Evolutionary conservation across 2,888 invertebrate genomes (phyloP), one percentile per base, ranked within the genome.

Genomic region (Pardosa pseudoannulata): DNA sequence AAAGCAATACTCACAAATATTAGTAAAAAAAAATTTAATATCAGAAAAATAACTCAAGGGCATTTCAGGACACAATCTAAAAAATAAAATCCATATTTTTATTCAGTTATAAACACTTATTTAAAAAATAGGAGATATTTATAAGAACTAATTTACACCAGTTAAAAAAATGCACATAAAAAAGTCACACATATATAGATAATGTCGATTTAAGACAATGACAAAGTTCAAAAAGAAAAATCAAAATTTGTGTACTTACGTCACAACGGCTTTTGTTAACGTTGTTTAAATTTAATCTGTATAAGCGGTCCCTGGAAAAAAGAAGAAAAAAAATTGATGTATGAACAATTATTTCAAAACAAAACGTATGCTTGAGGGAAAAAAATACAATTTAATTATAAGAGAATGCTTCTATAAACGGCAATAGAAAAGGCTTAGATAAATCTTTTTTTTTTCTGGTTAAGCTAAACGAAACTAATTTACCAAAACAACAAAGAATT

Each of bases 221-320:
- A n/a, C n/a, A n/a, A n/a, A n/a, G n/a, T n/a, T n/a, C n/a, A n/a
- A n/a, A n/a, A n/a, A n/a, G n/a, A n/a, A n/a, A n/a, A n/a, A n/a
- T n/a, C n/a, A n/a, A n/a, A n/a, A 50, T 27, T 64, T 23, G 28
- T 67, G 27, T 75, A 86, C 85, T 86, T 70, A 86, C 85, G 70
- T 86, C 85, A 64, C 85, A 86, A 7, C 85, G 85, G 31, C 85
- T 86, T 74, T 86, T 86, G 70, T 86, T 86, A 23, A 86, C 85
- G 50, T 86, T 86, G 65, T 86, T 86, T 67, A 86, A 74, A 75
- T 79, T 79, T 73, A 86, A 46, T 62, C 71, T 68, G 64, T 86
- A 86, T 27, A 86, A 46, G 19, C 85, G 85, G 56, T 86, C 85
- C 85, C 85, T 86, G 68, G 13, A 75, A 72, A 73, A n/a, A 50